These are phyloP conservation scores for Gortyna flavago DNA, from an alignment of 2,888 invertebrate species.

Conservation along the genomic window DNA sequence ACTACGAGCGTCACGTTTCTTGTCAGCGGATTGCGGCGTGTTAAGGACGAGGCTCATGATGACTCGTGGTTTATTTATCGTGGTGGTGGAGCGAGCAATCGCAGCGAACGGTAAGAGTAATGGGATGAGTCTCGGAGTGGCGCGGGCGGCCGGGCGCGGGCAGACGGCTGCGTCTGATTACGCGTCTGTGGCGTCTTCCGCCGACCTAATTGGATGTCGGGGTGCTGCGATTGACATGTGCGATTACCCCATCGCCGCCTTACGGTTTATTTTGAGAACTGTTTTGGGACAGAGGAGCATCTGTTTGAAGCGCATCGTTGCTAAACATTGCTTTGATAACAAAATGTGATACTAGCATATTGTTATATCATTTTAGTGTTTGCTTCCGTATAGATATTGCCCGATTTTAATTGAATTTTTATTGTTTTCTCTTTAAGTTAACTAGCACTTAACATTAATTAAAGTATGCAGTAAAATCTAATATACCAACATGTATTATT, in stretches of 20 bases:
- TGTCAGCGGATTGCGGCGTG: slow-evolving; percentile 70
- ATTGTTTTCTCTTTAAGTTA: slow-evolving; percentile 19
- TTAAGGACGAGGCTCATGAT: slow-evolving; percentile 65
- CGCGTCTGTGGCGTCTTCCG: slow-evolving; percentile 53
- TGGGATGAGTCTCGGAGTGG: slow-evolving; percentile 64
- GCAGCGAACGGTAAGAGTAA: slow-evolving; percentile 63
- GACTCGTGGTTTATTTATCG: slow-evolving; percentile 72
- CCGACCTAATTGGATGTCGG: slow-evolving; percentile 62
- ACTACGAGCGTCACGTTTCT: slow-evolving; percentile 72
- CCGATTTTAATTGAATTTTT: background rate
- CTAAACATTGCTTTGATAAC: slow-evolving; percentile 12
- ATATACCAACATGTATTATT: slow-evolving; percentile 39
- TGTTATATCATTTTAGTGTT: background rate
- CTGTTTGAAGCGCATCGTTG: slow-evolving; percentile 15
- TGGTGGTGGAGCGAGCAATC: slow-evolving; percentile 64
- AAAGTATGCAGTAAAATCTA: slow-evolving; percentile 19
- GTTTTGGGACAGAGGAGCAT: slow-evolving; percentile 29
- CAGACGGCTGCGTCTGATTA: slow-evolving; percentile 57
- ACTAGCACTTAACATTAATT: slow-evolving; percentile 13
- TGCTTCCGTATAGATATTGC: background rate
- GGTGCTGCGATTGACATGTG: slow-evolving; percentile 61
- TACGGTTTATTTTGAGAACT: slow-evolving; percentile 41
- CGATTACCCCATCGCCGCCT: slow-evolving; percentile 60
- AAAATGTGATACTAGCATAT: slow-evolving; percentile 9
- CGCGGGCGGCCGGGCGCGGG: slow-evolving; percentile 18